Percentiles rank a stretch among this genome's conserved stretches.
These are phyloP conservation scores for Hetaerina titia DNA, from an alignment of 2,888 invertebrate genomes.

Conservation along the genomic window DNA sequence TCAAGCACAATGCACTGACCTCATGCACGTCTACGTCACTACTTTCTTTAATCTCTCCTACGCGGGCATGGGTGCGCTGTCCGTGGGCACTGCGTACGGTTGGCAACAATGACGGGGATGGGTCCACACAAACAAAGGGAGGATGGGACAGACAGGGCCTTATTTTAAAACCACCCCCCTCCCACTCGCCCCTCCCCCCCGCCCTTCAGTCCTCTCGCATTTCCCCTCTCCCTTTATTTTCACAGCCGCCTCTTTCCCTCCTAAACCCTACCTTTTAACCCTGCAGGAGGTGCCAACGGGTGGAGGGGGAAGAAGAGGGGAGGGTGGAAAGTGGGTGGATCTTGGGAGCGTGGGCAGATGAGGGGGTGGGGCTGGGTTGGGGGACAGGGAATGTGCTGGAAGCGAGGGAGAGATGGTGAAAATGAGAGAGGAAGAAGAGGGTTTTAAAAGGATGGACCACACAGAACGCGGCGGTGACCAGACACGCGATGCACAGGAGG, in stretches of 20 bases:
- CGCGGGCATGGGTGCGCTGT: background rate
- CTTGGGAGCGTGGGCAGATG: background rate
- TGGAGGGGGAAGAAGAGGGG: background rate
- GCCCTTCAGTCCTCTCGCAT: background rate
- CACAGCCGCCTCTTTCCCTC: conserved; percentile 55
- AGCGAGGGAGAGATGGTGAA: background rate
- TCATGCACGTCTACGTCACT: background rate
- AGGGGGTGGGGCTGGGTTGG: background rate
- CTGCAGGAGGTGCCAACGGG: conserved; percentile 53
- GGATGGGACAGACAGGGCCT: background rate
- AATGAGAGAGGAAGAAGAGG: background rate
- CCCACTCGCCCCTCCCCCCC: background rate
- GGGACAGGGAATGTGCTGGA: background rate
- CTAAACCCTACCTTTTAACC: conserved; percentile 36
- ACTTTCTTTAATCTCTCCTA: background rate
- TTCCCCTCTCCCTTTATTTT: conserved; percentile 38
- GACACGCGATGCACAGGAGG: background rate
- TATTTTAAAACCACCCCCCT: background rate
- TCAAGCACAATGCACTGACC: too few relatives aligned
- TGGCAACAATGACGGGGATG: background rate
- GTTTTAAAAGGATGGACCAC: conserved; percentile 59
- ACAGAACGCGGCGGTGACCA: conserved; percentile 25
- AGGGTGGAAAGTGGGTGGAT: background rate
- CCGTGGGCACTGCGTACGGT: background rate
- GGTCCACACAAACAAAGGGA: background rate